A percentile compares a stretch with the other conserved stretches of the same genome.
phyloP scores from a whole-genome alignment of 2,888 invertebrate species.

The Eumacrocentrus americanus region DNA sequence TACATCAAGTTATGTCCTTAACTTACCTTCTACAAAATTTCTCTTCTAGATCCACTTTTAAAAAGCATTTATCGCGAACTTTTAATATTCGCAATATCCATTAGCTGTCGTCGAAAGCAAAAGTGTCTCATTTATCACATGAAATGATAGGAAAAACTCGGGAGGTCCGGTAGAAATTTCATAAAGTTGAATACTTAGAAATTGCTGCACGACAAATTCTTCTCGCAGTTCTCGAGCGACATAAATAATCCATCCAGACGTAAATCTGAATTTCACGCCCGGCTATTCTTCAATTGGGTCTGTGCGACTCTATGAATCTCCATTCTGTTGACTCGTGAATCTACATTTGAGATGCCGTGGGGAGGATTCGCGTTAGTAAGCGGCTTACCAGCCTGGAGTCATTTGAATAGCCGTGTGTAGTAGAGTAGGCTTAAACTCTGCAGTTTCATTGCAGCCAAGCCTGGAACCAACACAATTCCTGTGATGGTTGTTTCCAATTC shows the following conservation, averaged over 20 bases:
- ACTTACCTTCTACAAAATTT: too few species aligned
- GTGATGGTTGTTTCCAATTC: background rate
- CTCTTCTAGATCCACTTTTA: too few species aligned
- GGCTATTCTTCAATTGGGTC: conserved; percentile 39
- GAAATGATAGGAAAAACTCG: too few species aligned
- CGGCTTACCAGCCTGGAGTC: conserved; percentile 33
- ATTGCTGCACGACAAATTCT: background rate
- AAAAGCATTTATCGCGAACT: too few species aligned
- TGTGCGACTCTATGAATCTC: conserved; percentile 36
- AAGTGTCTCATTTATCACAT: background rate
- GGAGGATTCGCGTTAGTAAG: conserved; percentile 26
- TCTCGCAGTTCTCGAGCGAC: background rate
- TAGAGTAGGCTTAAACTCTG: too few species aligned
- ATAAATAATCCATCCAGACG: conserved; percentile 28
- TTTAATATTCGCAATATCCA: too few species aligned
- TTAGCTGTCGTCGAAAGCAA: background rate
- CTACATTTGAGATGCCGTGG: conserved; percentile 39
- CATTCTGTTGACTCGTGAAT: conserved; percentile 43
- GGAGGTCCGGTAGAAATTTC: too few species aligned
- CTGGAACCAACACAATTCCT: too few species aligned
- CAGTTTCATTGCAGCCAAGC: too few species aligned
- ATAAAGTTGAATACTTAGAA: background rate
- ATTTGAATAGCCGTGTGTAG: conserved; percentile 31
- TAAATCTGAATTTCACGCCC: conserved; percentile 39
- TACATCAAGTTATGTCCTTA: too few species aligned